Base-by-base conservation (phyloP, 2,888 invertebrate genomes). In the Drosophila limbata region DNA sequence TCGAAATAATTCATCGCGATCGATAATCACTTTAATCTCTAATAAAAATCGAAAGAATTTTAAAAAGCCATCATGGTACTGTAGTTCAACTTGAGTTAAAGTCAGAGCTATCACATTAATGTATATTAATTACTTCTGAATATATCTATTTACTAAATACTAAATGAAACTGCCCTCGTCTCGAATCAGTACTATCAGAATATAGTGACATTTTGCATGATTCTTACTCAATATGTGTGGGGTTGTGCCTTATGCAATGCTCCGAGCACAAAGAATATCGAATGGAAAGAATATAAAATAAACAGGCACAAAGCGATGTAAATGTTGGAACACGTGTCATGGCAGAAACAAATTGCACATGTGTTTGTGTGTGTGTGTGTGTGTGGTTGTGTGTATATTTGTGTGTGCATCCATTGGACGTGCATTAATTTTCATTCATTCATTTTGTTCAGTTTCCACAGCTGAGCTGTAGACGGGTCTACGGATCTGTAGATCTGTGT, bases 191-290 rank as follows among this genome's bases (percentile, higher is more conserved):
- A 53, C 52, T 60, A 42, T 61, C 57, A 39, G 15, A 70, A 39
- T 44, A 13, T 53, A 65, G 51, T 71, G 40, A 60, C 66, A 59
- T 62, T 72, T 72, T 72, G 61, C 75, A 72, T 72, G 75, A 51
- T 64, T 71, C 60, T 31, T 35, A 44, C 39, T 57, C 48, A 45
- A 67, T 59, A 37, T 60, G 35, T 52, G 13, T 53, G 25, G 45
- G 48, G 33, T 64, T 71, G 42, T 47, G 57, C 31, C 39, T 76
- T 76, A 76, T 76, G 75, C 72, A 76, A 76, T 64, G 68, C 45
- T 61, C 72, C 56, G 68, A 64, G 64, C 57, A 47, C 47, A 64
- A 60, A 48, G 19, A 50, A 47, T 19, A 44, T 47, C 64, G 57
- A 28, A 40, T 55, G 48, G 47, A 55, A 31, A 28, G 25, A 61